Evolutionary conservation across 2,113 vertebrate species (phyloP), one percentile per base, ranked within the genome.

Genomic region (Oncorhynchus tshawytscha): DNA sequence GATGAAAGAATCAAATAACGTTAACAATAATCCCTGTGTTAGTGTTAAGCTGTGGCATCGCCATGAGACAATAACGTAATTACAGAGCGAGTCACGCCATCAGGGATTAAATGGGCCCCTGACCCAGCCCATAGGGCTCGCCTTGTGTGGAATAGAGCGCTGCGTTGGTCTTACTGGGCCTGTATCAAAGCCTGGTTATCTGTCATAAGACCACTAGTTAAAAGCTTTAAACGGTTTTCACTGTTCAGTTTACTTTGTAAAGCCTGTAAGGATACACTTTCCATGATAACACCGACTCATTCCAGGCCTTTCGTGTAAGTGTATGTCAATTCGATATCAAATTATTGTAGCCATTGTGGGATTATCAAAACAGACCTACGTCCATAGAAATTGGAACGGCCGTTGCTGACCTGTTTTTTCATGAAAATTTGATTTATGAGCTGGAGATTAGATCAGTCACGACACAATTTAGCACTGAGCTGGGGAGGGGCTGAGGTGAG

Each of bases 391-490:
- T 54, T 54, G 51, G 5, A 54, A 54, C 16, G 1, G 51, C 4
- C 16, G 4, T 54, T 20, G 39, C n/a, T 9, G n/a, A 31, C 27
- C 62, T 7, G 25, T 82, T 71, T 67, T 29, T 73, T 83, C 71
- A 80, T 81, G 70, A 80, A 79, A 71, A 78, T 69, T 24, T 72
- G 25, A 82, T 76, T 74, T 59, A 25, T 60, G 51, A 54, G 51
- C 54, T 77, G 54, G 76, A 73, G 72, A 80, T 57, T 31, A n/a
- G 78, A 72, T 81, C 15, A 27, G 57, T 64, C 45, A 22, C 66
- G 54, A 72, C 79, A 70, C 64, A 82, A 82, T 86, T 85, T 78
- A 74, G 73, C 22, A 6, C 13, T 16, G 34, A 82, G 51, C 45
- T 77, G 57, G 81, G 13, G 45, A 68, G 67, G 34, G 45, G 34